Percentiles rank a stretch among this genome's conserved stretches.
Conservation (phyloP, 1,140 invertebrate genomes). For the Phthorimaea operculella region DNA sequence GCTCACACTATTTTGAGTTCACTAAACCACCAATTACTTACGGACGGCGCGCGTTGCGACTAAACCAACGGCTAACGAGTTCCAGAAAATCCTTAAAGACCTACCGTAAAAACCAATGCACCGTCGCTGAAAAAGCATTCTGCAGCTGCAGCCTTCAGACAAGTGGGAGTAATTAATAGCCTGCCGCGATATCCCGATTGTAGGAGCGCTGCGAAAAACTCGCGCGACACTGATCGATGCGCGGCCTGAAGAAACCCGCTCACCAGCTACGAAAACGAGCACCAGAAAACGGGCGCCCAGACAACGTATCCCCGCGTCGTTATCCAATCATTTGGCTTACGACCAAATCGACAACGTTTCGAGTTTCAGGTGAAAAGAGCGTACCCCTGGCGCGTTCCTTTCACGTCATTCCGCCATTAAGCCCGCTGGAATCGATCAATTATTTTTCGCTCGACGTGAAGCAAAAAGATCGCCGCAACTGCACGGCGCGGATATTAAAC, state of each 20-base stretch:
- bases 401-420: slow-evolving; percentile 51
- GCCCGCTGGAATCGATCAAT: slow-evolving; percentile 52
- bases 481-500: slow-evolving; percentile 59
- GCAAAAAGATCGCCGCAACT: slow-evolving; percentile 47
- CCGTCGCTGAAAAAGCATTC: not conserved
- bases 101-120: not conserved
- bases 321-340: slow-evolving; percentile 4
- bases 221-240: slow-evolving; percentile 2
- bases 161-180: not conserved
- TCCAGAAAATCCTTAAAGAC: too few species aligned
- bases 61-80: too few species aligned
- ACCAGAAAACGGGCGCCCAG: not conserved
- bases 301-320: not conserved
- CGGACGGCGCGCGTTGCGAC: too few species aligned
- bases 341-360: slow-evolving; percentile 12
- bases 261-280: not conserved
- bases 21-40: too few species aligned
- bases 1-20: too few species aligned
- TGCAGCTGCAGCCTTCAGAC: not conserved
- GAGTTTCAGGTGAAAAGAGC: slow-evolving; percentile 23
- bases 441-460: slow-evolving; percentile 48
- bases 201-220: not conserved
- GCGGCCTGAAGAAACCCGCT: slow-evolving; percentile 1
- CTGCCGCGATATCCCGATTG: not conserved
- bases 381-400: slow-evolving; percentile 25